Conservation (phyloP, 2,888 invertebrate genomes). For the Eupithecia tripunctaria region DNA sequence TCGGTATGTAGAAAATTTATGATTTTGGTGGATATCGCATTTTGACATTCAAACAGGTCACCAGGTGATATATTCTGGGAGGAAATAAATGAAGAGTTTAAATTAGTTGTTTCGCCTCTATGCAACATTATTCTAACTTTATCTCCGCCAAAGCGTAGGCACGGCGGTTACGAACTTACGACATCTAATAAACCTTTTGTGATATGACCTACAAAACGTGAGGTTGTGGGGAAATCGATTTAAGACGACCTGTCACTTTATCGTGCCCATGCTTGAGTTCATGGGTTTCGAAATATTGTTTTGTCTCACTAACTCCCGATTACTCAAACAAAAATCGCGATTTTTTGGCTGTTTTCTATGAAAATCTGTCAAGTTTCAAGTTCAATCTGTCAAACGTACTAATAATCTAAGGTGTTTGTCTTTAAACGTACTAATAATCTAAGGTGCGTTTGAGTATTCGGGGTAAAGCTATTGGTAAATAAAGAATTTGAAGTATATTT, state of each 20-base stretch:
- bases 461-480: too few relatives aligned
- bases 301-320: neutral
- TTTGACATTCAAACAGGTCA: neutral
- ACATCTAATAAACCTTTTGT: constrained; percentile 20
- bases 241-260: constrained; percentile 6
- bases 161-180: constrained; percentile 7
- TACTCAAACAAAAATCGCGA: too few relatives aligned
- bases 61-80: too few relatives aligned
- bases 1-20: too few relatives aligned
- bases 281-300: neutral
- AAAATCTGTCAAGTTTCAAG: too few relatives aligned
- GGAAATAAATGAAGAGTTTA: too few relatives aligned
- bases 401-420: too few relatives aligned
- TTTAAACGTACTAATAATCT: too few relatives aligned
- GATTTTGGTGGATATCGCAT: neutral
- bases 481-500: too few relatives aligned
- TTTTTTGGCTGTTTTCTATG: too few relatives aligned
- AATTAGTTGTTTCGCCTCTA: neutral
- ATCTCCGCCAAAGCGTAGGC: neutral
- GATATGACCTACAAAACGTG: constrained; percentile 23
- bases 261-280: neutral
- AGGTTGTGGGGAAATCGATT: constrained; percentile 18
- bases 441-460: too few relatives aligned
- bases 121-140: neutral
- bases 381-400: too few relatives aligned